Percentiles rank a stretch among this genome's conserved stretches.
Evolutionary conservation across 2,888 invertebrate genomes (phyloP).

Genomic region (Nephrotoma guestfalica): DNA sequence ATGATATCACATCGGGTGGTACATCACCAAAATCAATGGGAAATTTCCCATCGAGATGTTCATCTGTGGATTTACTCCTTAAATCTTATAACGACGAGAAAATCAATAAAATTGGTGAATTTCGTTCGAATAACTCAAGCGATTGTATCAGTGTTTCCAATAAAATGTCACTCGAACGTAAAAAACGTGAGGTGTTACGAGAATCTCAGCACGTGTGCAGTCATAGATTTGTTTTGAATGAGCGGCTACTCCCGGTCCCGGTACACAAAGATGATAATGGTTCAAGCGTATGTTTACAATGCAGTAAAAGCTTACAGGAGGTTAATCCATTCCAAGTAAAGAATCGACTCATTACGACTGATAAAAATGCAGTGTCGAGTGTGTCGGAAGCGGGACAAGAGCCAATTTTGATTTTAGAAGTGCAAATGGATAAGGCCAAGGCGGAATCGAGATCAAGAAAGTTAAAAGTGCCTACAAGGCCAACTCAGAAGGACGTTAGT

Average conservation of each 20-base stretch:
- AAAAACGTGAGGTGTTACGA: not conserved
- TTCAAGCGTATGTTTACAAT: not conserved
- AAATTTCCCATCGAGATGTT: not conserved
- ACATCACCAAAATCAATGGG: not conserved
- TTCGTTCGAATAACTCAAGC: not conserved
- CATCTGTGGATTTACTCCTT: not conserved
- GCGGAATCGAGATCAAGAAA: not conserved
- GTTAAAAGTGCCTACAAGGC: not conserved
- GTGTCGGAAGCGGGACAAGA: not conserved
- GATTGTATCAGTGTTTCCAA: not conserved
- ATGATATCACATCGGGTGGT: not conserved
- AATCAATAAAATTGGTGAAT: not conserved
- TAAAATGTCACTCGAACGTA: not conserved
- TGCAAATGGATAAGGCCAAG: not conserved
- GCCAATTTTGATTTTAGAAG: not conserved
- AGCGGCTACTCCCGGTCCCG: not conserved
- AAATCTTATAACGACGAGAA: not conserved
- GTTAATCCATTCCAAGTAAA: not conserved
- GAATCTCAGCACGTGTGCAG: not conserved
- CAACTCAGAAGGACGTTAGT: not conserved
- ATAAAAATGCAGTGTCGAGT: not conserved
- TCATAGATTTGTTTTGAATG: not conserved
- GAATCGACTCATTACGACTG: not conserved
- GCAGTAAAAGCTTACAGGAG: not conserved
- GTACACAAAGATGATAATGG: not conserved